Evolutionary conservation across 2,113 vertebrate species (phyloP).

Genomic region (Sander vitreus): DNA sequence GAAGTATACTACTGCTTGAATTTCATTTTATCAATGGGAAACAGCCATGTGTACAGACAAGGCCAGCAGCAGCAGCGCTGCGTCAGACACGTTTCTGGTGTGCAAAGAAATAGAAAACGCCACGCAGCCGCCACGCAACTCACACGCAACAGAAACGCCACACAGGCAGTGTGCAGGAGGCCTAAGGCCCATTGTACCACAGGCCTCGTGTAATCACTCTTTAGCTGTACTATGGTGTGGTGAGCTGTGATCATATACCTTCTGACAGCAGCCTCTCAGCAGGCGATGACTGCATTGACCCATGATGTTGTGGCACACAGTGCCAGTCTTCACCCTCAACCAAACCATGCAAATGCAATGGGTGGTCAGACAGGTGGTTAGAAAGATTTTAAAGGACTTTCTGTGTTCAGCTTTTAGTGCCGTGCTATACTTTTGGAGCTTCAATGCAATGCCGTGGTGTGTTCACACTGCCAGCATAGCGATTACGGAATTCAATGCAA

Average conservation of each 20-base stretch:
- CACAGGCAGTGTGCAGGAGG: no score
- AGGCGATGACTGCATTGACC: constrained; percentile 18
- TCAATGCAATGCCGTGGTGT: neutral
- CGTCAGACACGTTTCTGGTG: no score
- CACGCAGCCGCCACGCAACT: no score
- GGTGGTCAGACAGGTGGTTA: neutral
- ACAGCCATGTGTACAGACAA: no score
- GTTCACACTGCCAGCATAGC: no score
- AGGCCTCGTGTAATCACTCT: neutral
- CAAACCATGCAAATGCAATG: neutral
- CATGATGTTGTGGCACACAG: constrained; percentile 6
- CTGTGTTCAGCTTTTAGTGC: neutral
- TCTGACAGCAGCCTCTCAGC: neutral
- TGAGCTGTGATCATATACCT: constrained; percentile 24
- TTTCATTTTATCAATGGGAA: no score
- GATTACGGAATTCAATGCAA: no score
- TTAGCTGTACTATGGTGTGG: neutral
- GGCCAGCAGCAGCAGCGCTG: no score
- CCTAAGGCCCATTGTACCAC: constrained; percentile 3
- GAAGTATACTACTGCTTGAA: no score
- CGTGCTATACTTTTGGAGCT: neutral
- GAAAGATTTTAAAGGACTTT: neutral
- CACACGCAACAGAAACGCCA: no score
- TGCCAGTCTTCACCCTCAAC: neutral
- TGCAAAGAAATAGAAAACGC: no score